Evolutionary conservation across 2,113 vertebrate species (phyloP).

Genomic region (Poeciliopsis retropinna): DNA sequence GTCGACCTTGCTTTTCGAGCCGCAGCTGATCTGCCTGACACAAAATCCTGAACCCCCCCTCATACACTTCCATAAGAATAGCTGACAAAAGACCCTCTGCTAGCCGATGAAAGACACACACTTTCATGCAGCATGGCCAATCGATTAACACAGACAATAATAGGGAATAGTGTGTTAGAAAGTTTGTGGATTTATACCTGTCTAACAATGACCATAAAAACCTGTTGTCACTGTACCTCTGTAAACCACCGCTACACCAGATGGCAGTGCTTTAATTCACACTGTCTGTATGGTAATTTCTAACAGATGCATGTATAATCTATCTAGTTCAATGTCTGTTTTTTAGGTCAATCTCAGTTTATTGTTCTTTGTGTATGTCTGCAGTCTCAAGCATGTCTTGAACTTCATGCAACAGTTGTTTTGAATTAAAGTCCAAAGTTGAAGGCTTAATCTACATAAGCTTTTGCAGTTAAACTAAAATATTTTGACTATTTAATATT

Average conservation of each 20-base stretch:
- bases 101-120: constrained; percentile 6
- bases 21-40: constrained; percentile 70
- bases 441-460: not conserved
- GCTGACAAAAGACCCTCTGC: constrained; percentile 49
- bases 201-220: constrained; percentile 64
- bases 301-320: constrained; percentile 72
- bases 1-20: constrained; percentile 14
- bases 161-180: constrained; percentile 55
- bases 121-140: constrained; percentile 61
- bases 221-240: constrained; percentile 66
- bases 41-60: constrained; percentile 45
- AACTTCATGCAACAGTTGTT: not conserved
- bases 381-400: not conserved
- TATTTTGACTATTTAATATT: no score
- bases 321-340: constrained; percentile 66
- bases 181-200: constrained; percentile 73
- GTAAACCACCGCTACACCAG: constrained; percentile 53
- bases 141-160: constrained; percentile 67
- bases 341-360: constrained; percentile 72
- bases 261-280: constrained; percentile 70
- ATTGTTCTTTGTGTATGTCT: constrained; percentile 52
- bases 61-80: constrained; percentile 11
- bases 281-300: constrained; percentile 74
- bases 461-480: no score
- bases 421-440: constrained; percentile 1